Evolutionary conservation across 2,888 invertebrate genomes (phyloP), one percentile per base, ranked within the genome.

Genomic region (Pristionchus mayeri): DNA sequence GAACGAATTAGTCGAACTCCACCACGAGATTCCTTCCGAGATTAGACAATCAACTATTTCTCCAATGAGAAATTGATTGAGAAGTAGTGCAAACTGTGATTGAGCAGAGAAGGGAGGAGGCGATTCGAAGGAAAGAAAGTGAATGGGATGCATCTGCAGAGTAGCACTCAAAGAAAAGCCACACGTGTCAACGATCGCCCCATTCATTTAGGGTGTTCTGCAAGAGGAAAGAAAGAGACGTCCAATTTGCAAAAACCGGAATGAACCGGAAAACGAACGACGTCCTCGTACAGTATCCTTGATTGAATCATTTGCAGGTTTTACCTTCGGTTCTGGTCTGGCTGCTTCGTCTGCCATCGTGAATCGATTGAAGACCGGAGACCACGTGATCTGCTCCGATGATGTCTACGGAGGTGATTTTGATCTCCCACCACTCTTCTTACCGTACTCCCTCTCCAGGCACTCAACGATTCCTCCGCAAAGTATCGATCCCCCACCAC

Each of bases 391-490:
- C 67, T 95, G 96, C 91, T 95, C 96, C 86, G 97, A 98, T 93
- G 98, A 98, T 93, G 95, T 98, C 4, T 99, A 98, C 92, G 98
- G 98, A 83, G 98, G 98, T 93, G 90, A 48, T 48, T 24, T 44
- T 75, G 11, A 75, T 75, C 48, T 75, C 85, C 34, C 57, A 60
- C 24, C 6, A 54, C 24, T 21, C 50, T 84, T 13, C 18, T 27
- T 67, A 30, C 27, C 44, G 44, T 44, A 44, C 13, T 13, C 44
- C 44, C 48, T 30, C 11, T 85, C 84, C 75, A 88, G 79, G 92
- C 85, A 89, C 90, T 85, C 88, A 89, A 71, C 87, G 89, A 44
- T 89, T 88, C 85, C 95, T 95, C 92, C 95, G 95, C 87, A 94
- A 95, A 92, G 93, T 94, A 67, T 93, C 93, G 6, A 89, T 93